These are phyloP conservation scores for Gymnocypris eckloni DNA, from an alignment of 2,797 vertebrate species.

Conservation along the genomic window DNA sequence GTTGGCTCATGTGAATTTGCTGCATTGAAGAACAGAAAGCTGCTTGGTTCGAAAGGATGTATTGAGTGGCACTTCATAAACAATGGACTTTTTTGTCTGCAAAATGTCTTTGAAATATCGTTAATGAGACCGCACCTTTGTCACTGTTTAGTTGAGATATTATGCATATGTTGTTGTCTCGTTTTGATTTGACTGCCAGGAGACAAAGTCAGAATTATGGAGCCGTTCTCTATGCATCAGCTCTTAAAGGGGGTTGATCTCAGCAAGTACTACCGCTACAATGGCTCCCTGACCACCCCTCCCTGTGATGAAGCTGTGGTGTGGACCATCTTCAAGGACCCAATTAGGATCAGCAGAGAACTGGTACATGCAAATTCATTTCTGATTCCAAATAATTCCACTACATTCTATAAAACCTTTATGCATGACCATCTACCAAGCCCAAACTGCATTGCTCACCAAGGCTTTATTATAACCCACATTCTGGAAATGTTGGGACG, in stretches of 20 bases:
- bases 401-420: not conserved
- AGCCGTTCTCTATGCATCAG: constrained; percentile 65
- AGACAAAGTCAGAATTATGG: not conserved
- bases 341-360: constrained; percentile 53
- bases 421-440: not conserved
- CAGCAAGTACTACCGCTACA: constrained; percentile 72
- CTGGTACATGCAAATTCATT: no score
- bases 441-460: not conserved
- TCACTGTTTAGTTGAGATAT: not conserved
- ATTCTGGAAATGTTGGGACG: no score
- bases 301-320: constrained; percentile 67
- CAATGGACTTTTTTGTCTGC: no score
- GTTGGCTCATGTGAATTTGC: no score
- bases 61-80: no score
- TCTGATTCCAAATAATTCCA: not conserved
- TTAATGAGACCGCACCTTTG: no score
- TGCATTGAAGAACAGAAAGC: no score
- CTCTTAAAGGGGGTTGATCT: constrained; percentile 67
- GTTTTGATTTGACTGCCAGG: constrained; percentile 41
- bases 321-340: constrained; percentile 75
- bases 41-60: no score
- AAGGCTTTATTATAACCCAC: not conserved
- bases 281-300: constrained; percentile 75
- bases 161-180: not conserved
- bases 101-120: no score